phyloP scores from a whole-genome alignment of 2,888 invertebrate species.

The Rhagium mordax region DNA sequence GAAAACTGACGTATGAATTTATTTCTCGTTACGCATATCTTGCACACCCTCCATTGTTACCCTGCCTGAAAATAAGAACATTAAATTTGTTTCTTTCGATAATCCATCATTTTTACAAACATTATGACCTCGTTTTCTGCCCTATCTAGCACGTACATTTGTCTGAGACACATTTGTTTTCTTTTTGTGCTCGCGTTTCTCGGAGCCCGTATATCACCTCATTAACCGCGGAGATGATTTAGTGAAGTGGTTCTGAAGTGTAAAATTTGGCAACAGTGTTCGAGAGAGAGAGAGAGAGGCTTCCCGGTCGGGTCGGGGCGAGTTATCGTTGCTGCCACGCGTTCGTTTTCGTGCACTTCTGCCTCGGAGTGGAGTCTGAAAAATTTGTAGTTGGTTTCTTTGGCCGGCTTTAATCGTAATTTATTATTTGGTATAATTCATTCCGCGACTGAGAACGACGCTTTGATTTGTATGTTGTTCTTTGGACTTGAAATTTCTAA shows the following conservation, averaged over 20 bases:
- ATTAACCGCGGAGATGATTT: not conserved
- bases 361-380: not conserved
- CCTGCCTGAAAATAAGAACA: no score
- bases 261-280: not conserved
- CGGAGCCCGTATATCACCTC: not conserved
- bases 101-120: not conserved
- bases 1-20: no score
- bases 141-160: not conserved
- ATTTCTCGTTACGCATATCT: no score
- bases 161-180: not conserved
- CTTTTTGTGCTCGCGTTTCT: not conserved
- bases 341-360: not conserved
- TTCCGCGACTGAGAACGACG: not conserved
- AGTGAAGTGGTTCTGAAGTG: not conserved
- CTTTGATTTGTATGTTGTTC: not conserved
- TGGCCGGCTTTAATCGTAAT: not conserved
- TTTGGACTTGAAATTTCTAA: no score
- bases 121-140: not conserved
- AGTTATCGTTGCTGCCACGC: not conserved
- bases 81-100: not conserved
- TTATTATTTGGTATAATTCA: not conserved
- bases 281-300: not conserved
- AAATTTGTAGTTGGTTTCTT: not conserved
- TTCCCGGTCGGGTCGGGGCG: not conserved
- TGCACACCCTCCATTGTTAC: no score